These are phyloP conservation scores for Misgurnus anguillicaudatus DNA, from an alignment of 2,113 vertebrate species.

Conservation along the genomic window DNA sequence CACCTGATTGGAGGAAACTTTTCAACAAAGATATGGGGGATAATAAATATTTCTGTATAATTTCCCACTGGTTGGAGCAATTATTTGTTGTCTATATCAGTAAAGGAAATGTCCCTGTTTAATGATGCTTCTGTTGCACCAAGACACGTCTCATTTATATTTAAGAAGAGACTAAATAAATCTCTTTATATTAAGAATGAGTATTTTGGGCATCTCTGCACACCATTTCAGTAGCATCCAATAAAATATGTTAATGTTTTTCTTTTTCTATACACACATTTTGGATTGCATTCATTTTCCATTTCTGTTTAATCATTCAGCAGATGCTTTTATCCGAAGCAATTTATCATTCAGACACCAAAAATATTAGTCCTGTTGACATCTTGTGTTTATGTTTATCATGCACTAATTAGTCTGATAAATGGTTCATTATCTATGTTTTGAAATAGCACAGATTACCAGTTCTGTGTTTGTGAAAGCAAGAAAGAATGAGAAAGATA, in stretches of 20 bases:
- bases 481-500: background rate
- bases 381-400: background rate
- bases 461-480: background rate
- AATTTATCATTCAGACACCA: background rate
- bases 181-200: no score
- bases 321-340: background rate
- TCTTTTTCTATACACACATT: background rate
- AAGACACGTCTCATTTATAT: no score
- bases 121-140: no score
- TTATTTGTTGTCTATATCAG: background rate
- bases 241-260: background rate
- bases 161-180: no score
- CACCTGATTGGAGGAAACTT: no score
- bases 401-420: background rate
- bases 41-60: no score
- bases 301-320: no score
- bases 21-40: no score
- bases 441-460: background rate
- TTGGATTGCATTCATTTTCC: background rate
- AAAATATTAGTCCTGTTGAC: background rate
- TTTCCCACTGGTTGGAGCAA: no score
- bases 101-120: background rate
- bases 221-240: background rate
- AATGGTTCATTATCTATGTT: background rate
- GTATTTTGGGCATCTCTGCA: background rate